Evolutionary conservation across 2,888 invertebrate species (phyloP), one percentile per base, ranked within the genome.

Genomic region (Platycnemis pennipes): DNA sequence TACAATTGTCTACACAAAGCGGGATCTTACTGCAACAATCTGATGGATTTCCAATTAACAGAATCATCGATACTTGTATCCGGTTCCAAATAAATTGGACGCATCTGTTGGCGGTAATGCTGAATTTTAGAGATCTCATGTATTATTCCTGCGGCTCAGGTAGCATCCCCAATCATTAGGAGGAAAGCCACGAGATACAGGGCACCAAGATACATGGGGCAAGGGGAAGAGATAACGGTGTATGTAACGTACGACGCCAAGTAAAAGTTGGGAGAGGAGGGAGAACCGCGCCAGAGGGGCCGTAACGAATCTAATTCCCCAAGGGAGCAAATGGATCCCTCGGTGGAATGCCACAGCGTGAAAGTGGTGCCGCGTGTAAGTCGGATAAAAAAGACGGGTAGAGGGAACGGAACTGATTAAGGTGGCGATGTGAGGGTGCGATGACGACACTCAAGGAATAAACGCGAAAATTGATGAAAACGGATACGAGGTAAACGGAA

Each of bases 261-360:
- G 77, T 77, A 77, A 77, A 77, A 77, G 13, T 77, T 77, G 37
- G 37, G 77, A 11, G 31, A 26, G 69, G 69, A 22, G 31, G n/a
- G 31, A 1, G 77, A 77, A 77, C 77, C 77, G 77, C 77, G 77
- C 69, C 69, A 37, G 77, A 31, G 37, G 77, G 77, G 31, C 77
- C 77, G 77, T 77, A 77, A 77, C 77, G 77, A 77, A 77, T 77
- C 77, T 77, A 77, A 77, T 77, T 77, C 77, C 77, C 77, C 77
- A 77, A 77, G 77, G 77, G 77, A 77, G 77, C 31, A 26, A 77
- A 37, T 31, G 77, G 31, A 3, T 37, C 77, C 31, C 31, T 8
- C 31, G 77, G 31, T 16, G 37, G 37, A 77, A 77, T 69, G 69
- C 69, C 69, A 69, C 69, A 13, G 77, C 37, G 77, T 37, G 77